phyloP scores from a whole-genome alignment of 2,113 vertebrate genomes.

The Phocoena phocoena region DNA sequence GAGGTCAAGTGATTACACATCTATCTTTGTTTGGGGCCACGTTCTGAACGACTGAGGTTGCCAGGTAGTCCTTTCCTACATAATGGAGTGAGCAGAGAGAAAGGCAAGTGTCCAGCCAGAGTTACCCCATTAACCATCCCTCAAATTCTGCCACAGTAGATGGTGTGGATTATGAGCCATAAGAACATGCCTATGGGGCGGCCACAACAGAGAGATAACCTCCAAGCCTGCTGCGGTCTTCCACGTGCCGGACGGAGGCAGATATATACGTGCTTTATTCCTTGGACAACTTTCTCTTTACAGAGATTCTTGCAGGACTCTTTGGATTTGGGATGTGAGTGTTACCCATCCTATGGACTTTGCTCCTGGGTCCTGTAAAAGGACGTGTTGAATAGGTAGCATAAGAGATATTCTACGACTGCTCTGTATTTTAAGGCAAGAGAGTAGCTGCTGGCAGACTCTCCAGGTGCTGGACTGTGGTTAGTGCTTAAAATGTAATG shows the following conservation, averaged over 20 bases:
- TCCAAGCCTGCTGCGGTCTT: background rate
- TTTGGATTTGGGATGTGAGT: background rate
- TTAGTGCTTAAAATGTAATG: background rate
- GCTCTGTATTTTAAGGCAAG: constrained; percentile 20
- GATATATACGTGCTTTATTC: background rate
- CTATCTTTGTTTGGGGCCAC: background rate
- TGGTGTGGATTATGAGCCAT: background rate
- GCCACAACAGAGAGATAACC: background rate
- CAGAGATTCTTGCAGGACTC: background rate
- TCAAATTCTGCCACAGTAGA: background rate
- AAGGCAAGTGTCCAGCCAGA: background rate
- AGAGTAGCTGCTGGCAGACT: background rate
- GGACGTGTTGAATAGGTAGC: background rate
- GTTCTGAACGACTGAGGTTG: background rate
- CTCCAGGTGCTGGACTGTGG: background rate
- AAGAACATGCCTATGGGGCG: background rate
- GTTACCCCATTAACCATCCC: background rate
- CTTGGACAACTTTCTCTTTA: background rate
- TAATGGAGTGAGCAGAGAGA: background rate
- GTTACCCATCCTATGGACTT: constrained; percentile 46
- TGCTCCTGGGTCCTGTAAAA: constrained; percentile 61
- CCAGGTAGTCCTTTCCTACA: background rate
- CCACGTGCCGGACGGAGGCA: background rate
- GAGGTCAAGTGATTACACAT: background rate
- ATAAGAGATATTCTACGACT: constrained; percentile 49